A percentile compares a stretch with the other conserved stretches of the same genome.
Conservation (phyloP, 64 coral and sea anemone species). For the Dendrophyllia cribrosa region DNA sequence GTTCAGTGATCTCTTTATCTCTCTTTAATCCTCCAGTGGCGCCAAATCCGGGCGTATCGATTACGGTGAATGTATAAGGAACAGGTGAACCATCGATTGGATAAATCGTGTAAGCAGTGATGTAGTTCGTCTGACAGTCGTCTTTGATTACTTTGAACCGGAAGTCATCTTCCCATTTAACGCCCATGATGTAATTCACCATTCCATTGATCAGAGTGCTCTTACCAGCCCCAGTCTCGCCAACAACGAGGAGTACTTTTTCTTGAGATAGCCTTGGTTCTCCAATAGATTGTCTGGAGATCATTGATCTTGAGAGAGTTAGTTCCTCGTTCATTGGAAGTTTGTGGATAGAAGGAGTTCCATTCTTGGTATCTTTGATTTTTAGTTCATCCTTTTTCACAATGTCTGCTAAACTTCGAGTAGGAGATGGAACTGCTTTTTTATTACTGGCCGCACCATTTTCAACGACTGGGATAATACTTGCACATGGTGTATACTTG, state of each 20-base stretch:
- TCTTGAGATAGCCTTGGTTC: neutral
- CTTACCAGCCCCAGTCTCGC: constrained; percentile 39
- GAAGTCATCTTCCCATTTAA: constrained; percentile 24
- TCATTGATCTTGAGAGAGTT: neutral
- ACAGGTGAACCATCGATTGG: neutral
- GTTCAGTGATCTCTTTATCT: constrained; percentile 31
- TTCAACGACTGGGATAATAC: too few relatives aligned
- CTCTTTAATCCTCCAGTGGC: too few relatives aligned
- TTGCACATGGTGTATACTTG: too few relatives aligned
- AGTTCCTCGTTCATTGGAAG: neutral
- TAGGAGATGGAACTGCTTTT: too few relatives aligned
- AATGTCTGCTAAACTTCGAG: too few relatives aligned
- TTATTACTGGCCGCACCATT: too few relatives aligned
- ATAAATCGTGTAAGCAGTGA: constrained; percentile 47
- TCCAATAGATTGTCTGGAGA: neutral
- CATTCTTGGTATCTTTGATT: neutral
- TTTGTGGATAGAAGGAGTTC: neutral
- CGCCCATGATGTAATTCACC: constrained; percentile 42
- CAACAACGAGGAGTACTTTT: constrained; percentile 28
- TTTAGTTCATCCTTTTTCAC: too few relatives aligned
- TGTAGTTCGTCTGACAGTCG: constrained; percentile 6
- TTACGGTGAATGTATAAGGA: too few relatives aligned
- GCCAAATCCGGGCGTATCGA: neutral
- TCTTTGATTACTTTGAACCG: constrained; percentile 36
- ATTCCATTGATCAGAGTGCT: constrained; percentile 55